These are phyloP conservation scores for Leptestheria dahalacensis DNA, from an alignment of 1,140 invertebrate species.

Conservation along the genomic window DNA sequence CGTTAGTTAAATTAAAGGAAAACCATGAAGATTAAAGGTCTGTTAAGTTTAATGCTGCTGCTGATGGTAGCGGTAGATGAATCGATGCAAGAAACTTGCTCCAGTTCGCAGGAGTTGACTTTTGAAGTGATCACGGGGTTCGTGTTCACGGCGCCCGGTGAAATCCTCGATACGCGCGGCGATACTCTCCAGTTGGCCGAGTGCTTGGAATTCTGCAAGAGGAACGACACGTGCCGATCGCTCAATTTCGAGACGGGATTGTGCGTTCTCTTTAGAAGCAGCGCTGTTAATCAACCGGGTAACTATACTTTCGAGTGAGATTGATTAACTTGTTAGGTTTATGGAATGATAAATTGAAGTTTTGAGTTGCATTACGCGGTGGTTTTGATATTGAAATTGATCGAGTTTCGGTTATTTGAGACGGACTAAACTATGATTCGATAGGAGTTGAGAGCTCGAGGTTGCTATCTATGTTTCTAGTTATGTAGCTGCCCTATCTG, in stretches of 20 bases:
- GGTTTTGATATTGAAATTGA: no score
- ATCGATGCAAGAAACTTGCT: no score
- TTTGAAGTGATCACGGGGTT: constrained; percentile 37
- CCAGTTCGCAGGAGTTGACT: constrained; percentile 19
- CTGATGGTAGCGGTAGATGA: neutral
- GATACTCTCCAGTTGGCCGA: constrained; percentile 34
- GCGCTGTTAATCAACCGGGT: constrained; percentile 29
- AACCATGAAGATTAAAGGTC: no score
- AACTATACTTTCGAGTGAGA: neutral
- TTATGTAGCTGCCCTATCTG: no score
- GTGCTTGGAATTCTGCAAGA: constrained; percentile 31
- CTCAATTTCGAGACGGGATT: constrained; percentile 39
- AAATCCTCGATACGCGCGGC: constrained; percentile 31
- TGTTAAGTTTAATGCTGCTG: neutral
- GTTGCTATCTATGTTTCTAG: no score
- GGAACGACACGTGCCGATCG: constrained; percentile 29
- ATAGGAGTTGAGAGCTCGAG: no score
- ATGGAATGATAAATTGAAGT: neutral
- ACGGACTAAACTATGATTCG: no score
- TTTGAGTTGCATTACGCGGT: neutral
- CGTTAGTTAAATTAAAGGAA: no score
- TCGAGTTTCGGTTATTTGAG: no score
- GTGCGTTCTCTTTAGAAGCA: constrained; percentile 34
- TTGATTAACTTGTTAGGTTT: neutral
- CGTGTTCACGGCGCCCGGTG: constrained; percentile 32